Evolutionary conservation across 2,888 invertebrate species (phyloP).

Genomic region (Ctena decussata): DNA sequence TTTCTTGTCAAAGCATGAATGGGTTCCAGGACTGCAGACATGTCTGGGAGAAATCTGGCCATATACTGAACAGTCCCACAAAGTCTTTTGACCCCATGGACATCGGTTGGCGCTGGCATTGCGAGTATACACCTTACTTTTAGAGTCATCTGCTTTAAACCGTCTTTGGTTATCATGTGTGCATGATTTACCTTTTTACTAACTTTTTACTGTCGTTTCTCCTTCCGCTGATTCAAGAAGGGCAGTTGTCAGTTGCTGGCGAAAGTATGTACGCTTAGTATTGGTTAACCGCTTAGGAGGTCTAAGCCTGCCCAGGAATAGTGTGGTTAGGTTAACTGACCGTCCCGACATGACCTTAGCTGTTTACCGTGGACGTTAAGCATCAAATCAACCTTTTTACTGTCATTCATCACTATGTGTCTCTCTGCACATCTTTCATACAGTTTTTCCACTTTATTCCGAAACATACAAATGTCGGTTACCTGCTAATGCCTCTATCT

Average conservation of each 20-base stretch:
- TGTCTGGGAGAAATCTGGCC: constrained; percentile 37
- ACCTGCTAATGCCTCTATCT: too few relatives aligned
- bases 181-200: constrained; percentile 19
- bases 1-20: constrained; percentile 41
- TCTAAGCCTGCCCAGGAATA: too few relatives aligned
- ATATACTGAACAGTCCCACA: constrained; percentile 56
- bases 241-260: constrained; percentile 2
- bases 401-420: constrained; percentile 49
- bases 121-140: constrained; percentile 38
- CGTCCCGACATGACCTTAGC: too few relatives aligned
- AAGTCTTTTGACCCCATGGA: constrained; percentile 38
- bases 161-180: constrained; percentile 15
- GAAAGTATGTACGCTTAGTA: too few relatives aligned
- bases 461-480: too few relatives aligned
- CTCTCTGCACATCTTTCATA: constrained; percentile 39
- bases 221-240: too few relatives aligned
- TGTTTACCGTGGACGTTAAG: too few relatives aligned
- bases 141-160: constrained; percentile 31
- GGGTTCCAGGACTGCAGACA: constrained; percentile 41
- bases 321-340: too few relatives aligned
- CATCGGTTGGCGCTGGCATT: constrained; percentile 33
- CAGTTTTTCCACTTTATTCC: constrained; percentile 36
- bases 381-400: constrained; percentile 13
- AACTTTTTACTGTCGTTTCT: constrained; percentile 39
- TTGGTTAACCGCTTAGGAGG: too few relatives aligned